Base-by-base conservation (phyloP, 2,888 invertebrate species). In the Xanthia icteritia region DNA sequence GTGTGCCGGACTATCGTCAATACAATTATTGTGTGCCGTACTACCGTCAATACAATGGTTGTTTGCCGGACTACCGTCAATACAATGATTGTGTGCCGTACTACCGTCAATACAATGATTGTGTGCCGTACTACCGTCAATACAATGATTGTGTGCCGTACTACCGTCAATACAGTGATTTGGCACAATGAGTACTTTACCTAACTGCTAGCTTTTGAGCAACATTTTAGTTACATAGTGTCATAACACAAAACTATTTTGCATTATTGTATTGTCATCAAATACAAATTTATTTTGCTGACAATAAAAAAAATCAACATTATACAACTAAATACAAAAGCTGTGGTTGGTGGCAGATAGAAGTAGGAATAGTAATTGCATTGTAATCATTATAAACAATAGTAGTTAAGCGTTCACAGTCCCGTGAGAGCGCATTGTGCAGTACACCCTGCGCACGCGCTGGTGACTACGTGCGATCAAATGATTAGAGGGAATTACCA, bases 401-500 rank as follows among this genome's bases (percentile, higher is more conserved):
- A 39, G 17, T 58, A 45, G 70, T 54, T 54, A n/a, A 20, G 74
- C 36, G 48, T 63, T 20, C 42, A 63, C 48, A n/a, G 17, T 58
- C 71, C 70, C 78, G 45, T 39, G 71, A 61, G 83, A 82, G 27
- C 48, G 51, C 64, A 48, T 61, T 69, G 67, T 31, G 64, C 76
- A n/a, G 15, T 39, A 11, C 17, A 20, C 42, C 45, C 36, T 20
- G 74, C 67, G 13, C 56, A 51, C 58, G 77, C 39, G 56, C 48
- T 31, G 76, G 2, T 20, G 45, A 61, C 60, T 61, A 17, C 27
- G 17, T 64, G 72, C 17, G 63, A 54, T 60, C 68, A 15, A 27
- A 51, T 45, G 23, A 61, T 39, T 51, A n/a, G 17, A 39, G 45
- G 45, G 39, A 64, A 39, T 58, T 23, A 27, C 54, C 20, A 17